Evolutionary conservation across 2,888 invertebrate genomes (phyloP), one percentile per base, ranked within the genome.

Genomic region (Linnaemya tessellans): DNA sequence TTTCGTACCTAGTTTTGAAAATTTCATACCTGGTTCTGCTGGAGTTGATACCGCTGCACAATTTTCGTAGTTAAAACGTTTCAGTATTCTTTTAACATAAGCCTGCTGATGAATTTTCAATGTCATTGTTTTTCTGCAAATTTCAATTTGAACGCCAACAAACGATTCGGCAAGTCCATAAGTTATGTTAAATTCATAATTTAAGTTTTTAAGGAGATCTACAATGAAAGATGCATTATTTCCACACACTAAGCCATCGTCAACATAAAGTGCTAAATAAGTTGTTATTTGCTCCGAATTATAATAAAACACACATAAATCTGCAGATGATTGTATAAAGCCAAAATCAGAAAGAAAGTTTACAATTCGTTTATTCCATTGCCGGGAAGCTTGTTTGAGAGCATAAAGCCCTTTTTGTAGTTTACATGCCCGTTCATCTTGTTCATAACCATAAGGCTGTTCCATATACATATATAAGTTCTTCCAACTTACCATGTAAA

Each of bases 221-320:
- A 30, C 1, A 56, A 77, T 77, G 20, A 82, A 43, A 54, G 25
- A 18, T 10, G 15, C 18, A 49, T 84, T 65, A 75, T 85, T 84
- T 1, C 81, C 79, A 38, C 81, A 86, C 2, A 89, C 71, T 25
- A 89, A 70, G 9, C 88, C 88, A 75, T 89, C n/a, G n/a, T n/a
- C n/a, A n/a, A n/a, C n/a, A n/a, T n/a, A n/a, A n/a, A n/a, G n/a
- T n/a, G n/a, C n/a, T n/a, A n/a, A n/a, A n/a, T n/a, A n/a, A n/a
- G n/a, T n/a, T n/a, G n/a, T n/a, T n/a, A n/a, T n/a, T n/a, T n/a
- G n/a, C n/a, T n/a, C n/a, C n/a, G n/a, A n/a, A n/a, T n/a, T n/a
- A n/a, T n/a, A n/a, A n/a, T n/a, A n/a, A n/a, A n/a, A n/a, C n/a
- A n/a, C n/a, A n/a, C n/a, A n/a, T n/a, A n/a, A n/a, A n/a, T n/a